phyloP scores from a whole-genome alignment of 2,113 vertebrate species.

The Brachypodius melanocephalos region DNA sequence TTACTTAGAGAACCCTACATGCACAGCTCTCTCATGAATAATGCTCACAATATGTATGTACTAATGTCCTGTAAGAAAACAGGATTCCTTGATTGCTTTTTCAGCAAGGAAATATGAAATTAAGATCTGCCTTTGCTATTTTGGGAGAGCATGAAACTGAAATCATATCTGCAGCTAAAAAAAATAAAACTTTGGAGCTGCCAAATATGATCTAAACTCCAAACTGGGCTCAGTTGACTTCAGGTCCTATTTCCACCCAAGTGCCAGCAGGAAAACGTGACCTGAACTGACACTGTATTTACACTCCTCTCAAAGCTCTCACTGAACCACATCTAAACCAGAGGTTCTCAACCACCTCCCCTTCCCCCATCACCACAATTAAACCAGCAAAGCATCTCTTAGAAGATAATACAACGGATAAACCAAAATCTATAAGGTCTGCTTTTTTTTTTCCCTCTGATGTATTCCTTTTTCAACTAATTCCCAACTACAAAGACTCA shows the following conservation, averaged over 20 bases:
- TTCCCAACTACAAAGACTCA: slow-evolving; percentile 21
- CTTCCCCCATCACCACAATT: neutral
- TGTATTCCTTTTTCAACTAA: neutral
- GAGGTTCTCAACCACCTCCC: neutral
- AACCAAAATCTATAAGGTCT: neutral
- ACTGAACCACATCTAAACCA: slow-evolving; percentile 3
- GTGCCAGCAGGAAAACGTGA: slow-evolving; percentile 3
- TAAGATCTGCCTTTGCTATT: slow-evolving; percentile 31
- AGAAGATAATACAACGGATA: neutral
- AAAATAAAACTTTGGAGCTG: slow-evolving; percentile 25
- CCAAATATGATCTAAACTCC: slow-evolving; percentile 21
- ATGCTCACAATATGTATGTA: neutral
- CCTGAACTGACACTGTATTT: neutral
- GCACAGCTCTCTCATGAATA: neutral
- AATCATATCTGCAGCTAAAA: slow-evolving; percentile 62
- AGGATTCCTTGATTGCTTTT: slow-evolving; percentile 1
- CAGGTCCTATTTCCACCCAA: slow-evolving; percentile 21
- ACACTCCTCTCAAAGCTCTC: neutral
- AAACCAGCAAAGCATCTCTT: neutral
- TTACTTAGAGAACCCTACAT: neutral
- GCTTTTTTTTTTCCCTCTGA: neutral
- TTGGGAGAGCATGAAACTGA: slow-evolving; percentile 32
- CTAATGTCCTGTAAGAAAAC: neutral
- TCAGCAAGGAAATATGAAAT: slow-evolving; percentile 24
- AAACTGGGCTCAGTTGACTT: slow-evolving; percentile 6